phyloP scores from a whole-genome alignment of 2,888 invertebrate genomes.

The Athripsodes cinereus region DNA sequence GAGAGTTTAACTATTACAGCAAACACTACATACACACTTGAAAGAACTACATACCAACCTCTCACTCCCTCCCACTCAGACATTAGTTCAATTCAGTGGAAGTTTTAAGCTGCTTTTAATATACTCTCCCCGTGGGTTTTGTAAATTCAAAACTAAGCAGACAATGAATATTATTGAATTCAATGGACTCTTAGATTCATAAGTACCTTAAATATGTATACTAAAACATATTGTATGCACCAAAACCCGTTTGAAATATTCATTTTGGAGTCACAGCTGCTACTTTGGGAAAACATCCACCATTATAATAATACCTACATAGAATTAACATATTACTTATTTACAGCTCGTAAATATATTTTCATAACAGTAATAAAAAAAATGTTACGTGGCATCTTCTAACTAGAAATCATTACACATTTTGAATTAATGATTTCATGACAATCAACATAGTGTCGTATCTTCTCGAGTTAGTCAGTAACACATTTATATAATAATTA shows the following conservation, averaged over 20 bases:
- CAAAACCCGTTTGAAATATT: background rate
- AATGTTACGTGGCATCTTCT: no score
- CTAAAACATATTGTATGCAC: background rate
- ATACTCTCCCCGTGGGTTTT: background rate
- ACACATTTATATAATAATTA: no score
- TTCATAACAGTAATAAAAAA: no score
- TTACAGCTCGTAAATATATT: no score
- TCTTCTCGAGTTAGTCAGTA: no score
- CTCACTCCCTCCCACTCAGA: background rate
- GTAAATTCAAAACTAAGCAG: background rate
- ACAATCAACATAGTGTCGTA: no score
- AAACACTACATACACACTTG: background rate
- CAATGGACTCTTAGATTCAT: background rate
- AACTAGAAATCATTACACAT: no score
- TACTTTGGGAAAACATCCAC: no score
- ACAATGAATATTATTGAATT: conserved; percentile 1
- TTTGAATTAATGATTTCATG: no score
- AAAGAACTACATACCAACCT: background rate
- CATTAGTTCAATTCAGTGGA: background rate
- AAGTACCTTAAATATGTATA: no score
- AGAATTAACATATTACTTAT: no score
- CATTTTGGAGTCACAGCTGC: background rate
- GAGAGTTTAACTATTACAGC: background rate
- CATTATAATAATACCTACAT: no score
- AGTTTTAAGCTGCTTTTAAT: conserved; percentile 4